Conservation (phyloP, 2,797 vertebrate genomes). For the Scleropages formosus region DNA sequence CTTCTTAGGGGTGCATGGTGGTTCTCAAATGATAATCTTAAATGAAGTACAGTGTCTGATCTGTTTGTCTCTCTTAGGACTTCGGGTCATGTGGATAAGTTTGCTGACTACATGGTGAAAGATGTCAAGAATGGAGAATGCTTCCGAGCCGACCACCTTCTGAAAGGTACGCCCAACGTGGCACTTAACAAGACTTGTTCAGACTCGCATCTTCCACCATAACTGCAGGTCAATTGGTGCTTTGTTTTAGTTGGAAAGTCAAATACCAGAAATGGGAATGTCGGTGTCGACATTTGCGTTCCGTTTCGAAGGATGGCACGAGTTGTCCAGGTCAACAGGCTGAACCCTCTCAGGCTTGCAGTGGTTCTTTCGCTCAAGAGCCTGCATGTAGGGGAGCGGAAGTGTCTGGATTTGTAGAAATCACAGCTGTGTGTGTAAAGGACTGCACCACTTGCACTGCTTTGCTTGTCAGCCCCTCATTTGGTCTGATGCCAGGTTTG, state of each 20-base stretch:
- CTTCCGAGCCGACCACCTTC: constrained; percentile 94
- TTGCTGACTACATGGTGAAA: constrained; percentile 99
- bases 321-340: too few species aligned
- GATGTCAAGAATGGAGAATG: constrained; percentile 97
- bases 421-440: constrained; percentile 45
- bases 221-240: too few species aligned
- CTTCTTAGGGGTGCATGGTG: not conserved
- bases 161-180: constrained; percentile 78
- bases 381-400: constrained; percentile 40
- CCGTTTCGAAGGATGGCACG: too few species aligned
- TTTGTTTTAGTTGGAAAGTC: too few species aligned
- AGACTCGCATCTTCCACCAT: not conserved
- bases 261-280: too few species aligned
- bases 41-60: not conserved
- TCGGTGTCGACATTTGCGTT: too few species aligned
- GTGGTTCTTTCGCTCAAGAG: constrained; percentile 34
- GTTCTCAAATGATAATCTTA: not conserved
- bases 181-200: not conserved
- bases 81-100: constrained; percentile 97
- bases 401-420: constrained; percentile 47
- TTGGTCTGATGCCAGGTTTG: too few species aligned
- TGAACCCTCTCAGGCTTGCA: constrained; percentile 17
- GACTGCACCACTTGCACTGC: too few species aligned
- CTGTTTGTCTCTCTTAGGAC: constrained; percentile 71
- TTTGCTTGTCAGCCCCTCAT: too few species aligned